These are phyloP conservation scores for Drosophila nasuta DNA, from an alignment of 1,140 invertebrate species.

Conservation along the genomic window DNA sequence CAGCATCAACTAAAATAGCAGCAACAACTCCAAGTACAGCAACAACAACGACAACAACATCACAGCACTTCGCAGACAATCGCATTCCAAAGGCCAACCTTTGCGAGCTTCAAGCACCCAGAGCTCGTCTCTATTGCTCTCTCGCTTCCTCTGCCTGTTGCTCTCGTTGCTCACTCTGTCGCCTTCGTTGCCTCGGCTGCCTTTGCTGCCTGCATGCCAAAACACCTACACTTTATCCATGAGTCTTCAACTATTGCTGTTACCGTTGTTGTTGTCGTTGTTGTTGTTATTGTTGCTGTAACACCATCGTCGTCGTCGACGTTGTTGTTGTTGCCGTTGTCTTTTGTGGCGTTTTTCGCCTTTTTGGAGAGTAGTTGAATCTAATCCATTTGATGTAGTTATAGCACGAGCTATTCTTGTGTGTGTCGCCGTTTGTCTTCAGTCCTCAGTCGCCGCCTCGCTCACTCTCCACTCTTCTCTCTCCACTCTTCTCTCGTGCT, in stretches of 20 bases:
- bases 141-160: neutral
- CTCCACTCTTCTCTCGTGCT: neutral
- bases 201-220: conserved; percentile 63
- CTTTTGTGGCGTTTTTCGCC: conserved; percentile 78
- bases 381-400: conserved; percentile 84
- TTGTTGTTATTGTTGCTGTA: conserved; percentile 45
- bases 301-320: conserved; percentile 33
- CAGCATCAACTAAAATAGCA: conserved; percentile 15
- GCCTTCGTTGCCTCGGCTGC: conserved; percentile 4
- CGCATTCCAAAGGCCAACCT: conserved; percentile 67
- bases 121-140: conserved; percentile 14
- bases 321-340: conserved; percentile 43
- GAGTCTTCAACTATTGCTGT: conserved; percentile 38
- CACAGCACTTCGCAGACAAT: conserved; percentile 47
- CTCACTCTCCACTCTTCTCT: conserved; percentile 1
- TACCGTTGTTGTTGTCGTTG: conserved; percentile 26
- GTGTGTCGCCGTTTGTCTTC: conserved; percentile 62
- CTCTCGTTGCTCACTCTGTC: neutral
- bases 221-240: conserved; percentile 74
- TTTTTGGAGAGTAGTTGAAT: conserved; percentile 82
- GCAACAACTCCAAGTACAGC: conserved; percentile 9
- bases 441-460: conserved; percentile 1
- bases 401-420: conserved; percentile 83
- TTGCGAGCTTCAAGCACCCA: conserved; percentile 28
- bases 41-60: conserved; percentile 2